Conservation (phyloP, 2,113 vertebrate species). For the Clarias macrocephalus region DNA sequence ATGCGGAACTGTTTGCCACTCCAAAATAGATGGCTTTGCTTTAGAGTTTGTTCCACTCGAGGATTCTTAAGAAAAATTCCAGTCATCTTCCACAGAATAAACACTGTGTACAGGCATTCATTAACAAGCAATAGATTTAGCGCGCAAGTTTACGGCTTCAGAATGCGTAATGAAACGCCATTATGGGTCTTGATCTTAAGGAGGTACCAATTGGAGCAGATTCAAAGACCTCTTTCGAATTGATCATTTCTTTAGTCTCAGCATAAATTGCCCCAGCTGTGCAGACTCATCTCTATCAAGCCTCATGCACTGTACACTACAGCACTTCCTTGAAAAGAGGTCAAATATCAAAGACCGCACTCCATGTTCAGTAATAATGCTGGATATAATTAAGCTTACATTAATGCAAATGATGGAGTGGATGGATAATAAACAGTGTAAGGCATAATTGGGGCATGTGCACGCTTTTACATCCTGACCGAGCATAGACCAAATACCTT, state of each 20-base stretch:
- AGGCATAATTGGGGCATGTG: not conserved
- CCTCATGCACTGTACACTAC: not conserved
- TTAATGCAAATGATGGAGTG: constrained; percentile 10
- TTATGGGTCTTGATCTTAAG: constrained; percentile 30
- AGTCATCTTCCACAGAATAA: not conserved
- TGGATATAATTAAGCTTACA: not conserved
- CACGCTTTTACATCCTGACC: not conserved
- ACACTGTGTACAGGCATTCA: not conserved
- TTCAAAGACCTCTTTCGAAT: not conserved
- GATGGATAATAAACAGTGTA: not conserved
- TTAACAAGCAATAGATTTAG: not conserved
- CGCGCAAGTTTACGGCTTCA: not conserved
- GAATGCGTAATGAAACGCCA: not conserved
- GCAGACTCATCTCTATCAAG: constrained; percentile 1
- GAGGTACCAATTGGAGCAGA: not conserved
- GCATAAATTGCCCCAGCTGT: not conserved
- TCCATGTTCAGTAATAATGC: not conserved
- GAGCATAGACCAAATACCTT: not conserved
- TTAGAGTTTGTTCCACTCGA: not conserved
- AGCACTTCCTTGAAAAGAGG: constrained; percentile 22
- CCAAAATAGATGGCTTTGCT: not conserved
- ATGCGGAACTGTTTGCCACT: not conserved
- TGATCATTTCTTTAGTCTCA: not conserved
- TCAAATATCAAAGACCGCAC: constrained; percentile 21
- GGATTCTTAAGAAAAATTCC: not conserved